Conservation (phyloP, 2,888 invertebrate genomes). For the Cephus spinipes region DNA sequence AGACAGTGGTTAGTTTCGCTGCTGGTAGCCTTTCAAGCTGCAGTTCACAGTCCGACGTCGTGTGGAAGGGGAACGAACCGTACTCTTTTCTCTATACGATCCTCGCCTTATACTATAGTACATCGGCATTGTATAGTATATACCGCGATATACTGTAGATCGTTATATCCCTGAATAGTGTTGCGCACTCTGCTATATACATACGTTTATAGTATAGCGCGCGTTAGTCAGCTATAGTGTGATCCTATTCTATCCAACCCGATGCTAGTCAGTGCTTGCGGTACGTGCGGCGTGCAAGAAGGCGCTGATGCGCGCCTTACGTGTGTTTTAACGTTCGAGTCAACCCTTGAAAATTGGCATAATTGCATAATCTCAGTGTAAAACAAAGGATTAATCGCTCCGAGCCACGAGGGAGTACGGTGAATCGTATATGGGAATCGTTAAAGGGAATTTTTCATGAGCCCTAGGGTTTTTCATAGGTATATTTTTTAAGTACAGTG, state of each 20-base stretch:
- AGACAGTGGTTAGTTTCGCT: slow-evolving; percentile 13
- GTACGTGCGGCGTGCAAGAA: slow-evolving; percentile 27
- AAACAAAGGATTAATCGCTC: background rate
- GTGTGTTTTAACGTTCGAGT: background rate
- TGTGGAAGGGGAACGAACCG: slow-evolving; percentile 33
- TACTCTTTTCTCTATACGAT: slow-evolving; percentile 25
- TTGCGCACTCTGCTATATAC: background rate
- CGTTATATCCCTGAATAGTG: background rate
- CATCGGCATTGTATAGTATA: background rate
- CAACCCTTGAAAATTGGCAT: background rate
- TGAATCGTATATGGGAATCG: background rate
- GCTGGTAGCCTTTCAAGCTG: slow-evolving; percentile 17
- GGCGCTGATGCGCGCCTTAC: background rate
- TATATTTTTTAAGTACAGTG: background rate
- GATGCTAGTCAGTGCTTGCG: slow-evolving; percentile 32
- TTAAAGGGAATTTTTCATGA: background rate
- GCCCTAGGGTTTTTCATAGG: background rate
- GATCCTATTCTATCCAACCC: slow-evolving; percentile 30
- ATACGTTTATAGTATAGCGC: slow-evolving; percentile 24
- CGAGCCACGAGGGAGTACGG: background rate
- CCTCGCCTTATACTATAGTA: slow-evolving; percentile 10
- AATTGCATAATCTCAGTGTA: background rate
- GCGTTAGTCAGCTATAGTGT: slow-evolving; percentile 20
- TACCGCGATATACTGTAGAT: background rate
- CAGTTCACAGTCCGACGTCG: slow-evolving; percentile 16